Evolutionary conservation across 2,888 invertebrate genomes (phyloP), one percentile per base, ranked within the genome.

Genomic region (Ormyrus pomaceus): DNA sequence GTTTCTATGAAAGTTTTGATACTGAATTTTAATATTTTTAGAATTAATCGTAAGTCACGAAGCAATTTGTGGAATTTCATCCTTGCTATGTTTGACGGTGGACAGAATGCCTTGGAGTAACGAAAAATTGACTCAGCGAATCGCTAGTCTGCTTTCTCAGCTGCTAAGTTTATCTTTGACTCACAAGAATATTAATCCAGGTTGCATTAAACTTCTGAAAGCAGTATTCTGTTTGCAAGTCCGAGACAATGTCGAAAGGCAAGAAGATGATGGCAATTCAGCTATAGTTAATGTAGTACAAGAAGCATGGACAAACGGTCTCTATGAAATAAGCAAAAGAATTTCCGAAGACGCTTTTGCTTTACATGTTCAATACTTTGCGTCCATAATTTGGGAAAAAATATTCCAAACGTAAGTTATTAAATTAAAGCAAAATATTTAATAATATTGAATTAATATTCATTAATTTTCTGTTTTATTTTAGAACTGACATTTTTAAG

Each of bases 1-100:
- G 13, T 46, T 71, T 51, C 7, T 51, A 51, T 34, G 34, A 34
- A 34, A 34, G 4, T 34, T 4, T 48, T 13, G 7, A 66, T 55
- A 34, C 11, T 74, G 34, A 34, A 34, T 66, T 55, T 8, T 68
- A 46, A 64, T 81, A 10, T 64, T 91, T 91, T 79, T 84, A 92
- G 92, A 91, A 81, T 85, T 92, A 19, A 87, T 91, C 64, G 90
- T 93, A 10, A 90, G 88, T 53, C 87, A 89, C 69, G 87, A 89
- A 53, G 91, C 91, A 0, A 85, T 92, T 19, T 85, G 86, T 56
- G 85, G 88, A 79, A 91, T 93, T 46, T 87, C 92, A 51, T 84
- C 87, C 2, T 89, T 91, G 77, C 85, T 93, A 34, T 91, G 89
- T 59, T 83, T 86, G 58, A 88, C 90, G 9, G 84, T 92, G 19